Evolutionary conservation across 2,113 vertebrate genomes (phyloP).

Genomic region (Otolemur garnettii): DNA sequence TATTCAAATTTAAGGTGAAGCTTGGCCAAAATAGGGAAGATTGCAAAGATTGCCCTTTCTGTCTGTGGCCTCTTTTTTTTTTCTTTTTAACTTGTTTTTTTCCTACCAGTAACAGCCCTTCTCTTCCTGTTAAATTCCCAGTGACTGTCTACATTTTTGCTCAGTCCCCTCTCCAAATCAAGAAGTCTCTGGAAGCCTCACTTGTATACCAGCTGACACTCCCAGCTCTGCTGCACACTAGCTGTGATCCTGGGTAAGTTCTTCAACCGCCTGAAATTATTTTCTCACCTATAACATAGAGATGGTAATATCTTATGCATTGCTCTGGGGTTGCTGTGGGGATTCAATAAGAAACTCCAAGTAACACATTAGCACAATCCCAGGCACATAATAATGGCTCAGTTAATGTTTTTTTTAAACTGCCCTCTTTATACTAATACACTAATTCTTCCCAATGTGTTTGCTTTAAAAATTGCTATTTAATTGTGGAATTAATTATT

Average conservation of each 20-base stretch:
- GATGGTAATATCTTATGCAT: background rate
- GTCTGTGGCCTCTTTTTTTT: background rate
- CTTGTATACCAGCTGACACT: background rate
- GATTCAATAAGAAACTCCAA: background rate
- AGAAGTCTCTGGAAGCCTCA: background rate
- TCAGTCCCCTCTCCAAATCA: background rate
- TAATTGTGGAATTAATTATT: background rate
- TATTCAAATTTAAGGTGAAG: background rate
- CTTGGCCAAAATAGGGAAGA: background rate
- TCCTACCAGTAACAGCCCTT: background rate
- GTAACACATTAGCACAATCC: background rate
- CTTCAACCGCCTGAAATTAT: background rate
- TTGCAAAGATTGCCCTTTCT: background rate
- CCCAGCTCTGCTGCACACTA: background rate
- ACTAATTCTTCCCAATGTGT: background rate
- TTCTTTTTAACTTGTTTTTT: background rate
- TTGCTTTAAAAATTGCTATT: background rate
- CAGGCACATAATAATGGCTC: background rate
- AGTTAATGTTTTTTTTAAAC: background rate
- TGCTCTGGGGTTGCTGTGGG: background rate
- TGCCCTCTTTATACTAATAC: constrained; percentile 17
- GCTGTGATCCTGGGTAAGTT: background rate
- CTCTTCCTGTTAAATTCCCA: background rate
- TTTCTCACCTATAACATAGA: background rate
- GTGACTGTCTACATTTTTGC: background rate